These are phyloP conservation scores for Dicrurus megarhynchus DNA, from an alignment of 2,113 vertebrate species.

Conservation along the genomic window DNA sequence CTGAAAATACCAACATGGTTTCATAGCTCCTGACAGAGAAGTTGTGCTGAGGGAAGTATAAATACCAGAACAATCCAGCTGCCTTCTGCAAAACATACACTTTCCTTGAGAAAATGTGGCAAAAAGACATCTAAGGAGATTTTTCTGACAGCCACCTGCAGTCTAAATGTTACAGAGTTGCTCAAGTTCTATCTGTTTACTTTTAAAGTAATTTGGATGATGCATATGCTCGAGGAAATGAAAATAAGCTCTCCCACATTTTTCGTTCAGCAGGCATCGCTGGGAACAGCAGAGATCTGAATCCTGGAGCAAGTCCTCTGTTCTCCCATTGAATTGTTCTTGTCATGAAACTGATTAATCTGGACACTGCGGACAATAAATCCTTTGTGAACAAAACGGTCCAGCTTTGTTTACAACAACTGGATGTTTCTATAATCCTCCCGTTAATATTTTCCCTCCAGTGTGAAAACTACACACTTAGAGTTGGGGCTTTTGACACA, in stretches of 20 bases:
- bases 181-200: not conserved
- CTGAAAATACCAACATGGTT: not conserved
- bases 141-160: not conserved
- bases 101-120: not conserved
- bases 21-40: not conserved
- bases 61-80: not conserved
- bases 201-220: not conserved
- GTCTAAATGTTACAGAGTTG: not conserved
- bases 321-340: conserved; percentile 28
- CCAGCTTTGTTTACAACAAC: conserved; percentile 56
- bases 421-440: conserved; percentile 58
- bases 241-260: not conserved
- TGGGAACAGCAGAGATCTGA: not conserved
- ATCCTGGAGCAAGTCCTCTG: not conserved
- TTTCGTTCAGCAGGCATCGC: not conserved
- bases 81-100: not conserved
- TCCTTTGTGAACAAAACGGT: conserved; percentile 48
- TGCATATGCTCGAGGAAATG: not conserved
- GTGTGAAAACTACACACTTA: not conserved
- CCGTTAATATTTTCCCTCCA: conserved; percentile 26
- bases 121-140: not conserved
- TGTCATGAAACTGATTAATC: conserved; percentile 58
- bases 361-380: conserved; percentile 62
- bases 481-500: not conserved
- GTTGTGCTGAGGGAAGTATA: not conserved